Evolutionary conservation across 2,113 vertebrate species (phyloP).

Genomic region (Eulacestoma nigropectus): DNA sequence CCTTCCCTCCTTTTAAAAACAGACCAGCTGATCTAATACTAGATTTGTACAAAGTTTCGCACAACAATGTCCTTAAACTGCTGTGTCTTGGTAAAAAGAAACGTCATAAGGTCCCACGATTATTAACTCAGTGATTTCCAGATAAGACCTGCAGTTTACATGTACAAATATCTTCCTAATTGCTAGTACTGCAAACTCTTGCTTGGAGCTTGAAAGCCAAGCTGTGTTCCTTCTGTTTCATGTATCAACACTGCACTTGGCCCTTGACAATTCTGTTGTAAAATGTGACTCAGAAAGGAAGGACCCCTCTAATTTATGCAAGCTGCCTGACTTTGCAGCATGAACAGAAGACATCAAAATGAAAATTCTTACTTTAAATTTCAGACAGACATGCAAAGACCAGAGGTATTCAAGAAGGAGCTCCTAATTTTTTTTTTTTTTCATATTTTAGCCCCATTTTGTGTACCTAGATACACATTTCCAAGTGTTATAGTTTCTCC

Average conservation of each 20-base stretch:
- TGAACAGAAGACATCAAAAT: not conserved
- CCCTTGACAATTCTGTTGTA: not conserved
- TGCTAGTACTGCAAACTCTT: not conserved
- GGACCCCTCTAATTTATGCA: not conserved
- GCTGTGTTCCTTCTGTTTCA: not conserved
- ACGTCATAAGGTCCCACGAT: not conserved
- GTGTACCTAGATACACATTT: not conserved
- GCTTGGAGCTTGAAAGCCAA: constrained; percentile 11
- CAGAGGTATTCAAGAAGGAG: not conserved
- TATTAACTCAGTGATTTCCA: constrained; percentile 28
- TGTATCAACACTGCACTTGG: not conserved
- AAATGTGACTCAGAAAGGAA: not conserved
- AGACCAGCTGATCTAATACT: constrained; percentile 15
- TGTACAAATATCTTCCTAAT: not conserved
- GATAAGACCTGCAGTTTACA: not conserved
- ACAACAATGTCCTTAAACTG: constrained; percentile 6
- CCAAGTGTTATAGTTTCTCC: not conserved
- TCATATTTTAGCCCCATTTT: not conserved
- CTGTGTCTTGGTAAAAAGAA: not conserved
- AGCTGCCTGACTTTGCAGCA: not conserved
- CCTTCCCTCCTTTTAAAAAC: constrained; percentile 57
- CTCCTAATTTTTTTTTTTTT: not conserved
- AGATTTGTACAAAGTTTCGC: constrained; percentile 14
- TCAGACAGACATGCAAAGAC: not conserved
- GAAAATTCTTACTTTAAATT: not conserved